phyloP scores from a whole-genome alignment of 2,888 invertebrate species.

The Maniola hyperantus region DNA sequence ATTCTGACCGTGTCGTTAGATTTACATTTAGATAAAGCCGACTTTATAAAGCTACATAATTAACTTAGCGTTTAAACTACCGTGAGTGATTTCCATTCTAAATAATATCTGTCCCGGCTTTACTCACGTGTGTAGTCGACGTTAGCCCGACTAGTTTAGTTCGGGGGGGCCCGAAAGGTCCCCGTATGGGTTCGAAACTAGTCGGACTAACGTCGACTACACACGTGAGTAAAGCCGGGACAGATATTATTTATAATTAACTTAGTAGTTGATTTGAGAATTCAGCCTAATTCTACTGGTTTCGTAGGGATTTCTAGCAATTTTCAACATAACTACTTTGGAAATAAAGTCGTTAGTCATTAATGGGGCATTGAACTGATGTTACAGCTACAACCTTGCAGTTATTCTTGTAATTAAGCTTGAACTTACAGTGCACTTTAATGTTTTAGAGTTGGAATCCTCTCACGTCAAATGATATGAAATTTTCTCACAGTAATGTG shows the following conservation, averaged over 20 bases:
- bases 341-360: slow-evolving; percentile 24
- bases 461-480: slow-evolving; percentile 42
- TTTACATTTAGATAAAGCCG: slow-evolving; percentile 43
- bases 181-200: too few species aligned
- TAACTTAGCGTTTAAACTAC: too few species aligned
- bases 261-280: slow-evolving; percentile 8
- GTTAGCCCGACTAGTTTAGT: too few species aligned
- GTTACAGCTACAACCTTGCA: slow-evolving; percentile 14
- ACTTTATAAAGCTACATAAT: slow-evolving; percentile 34
- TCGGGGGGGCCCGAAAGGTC: too few species aligned
- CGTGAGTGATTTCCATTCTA: too few species aligned
- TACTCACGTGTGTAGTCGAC: too few species aligned
- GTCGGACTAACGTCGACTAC: too few species aligned
- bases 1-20: slow-evolving; percentile 40
- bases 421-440: slow-evolving; percentile 32
- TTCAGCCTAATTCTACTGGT: slow-evolving; percentile 1
- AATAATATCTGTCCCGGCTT: too few species aligned
- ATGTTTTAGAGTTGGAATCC: slow-evolving; percentile 29
- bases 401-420: slow-evolving; percentile 26
- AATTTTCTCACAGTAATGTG: slow-evolving; percentile 52
- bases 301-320: slow-evolving; percentile 6
- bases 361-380: slow-evolving; percentile 28
- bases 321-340: slow-evolving; percentile 14
- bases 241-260: too few species aligned
- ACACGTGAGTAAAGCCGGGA: too few species aligned